Conservation (phyloP, 30 jellyfish, hydroid and myxozoan genomes). For the Aurelia sp. region DNA sequence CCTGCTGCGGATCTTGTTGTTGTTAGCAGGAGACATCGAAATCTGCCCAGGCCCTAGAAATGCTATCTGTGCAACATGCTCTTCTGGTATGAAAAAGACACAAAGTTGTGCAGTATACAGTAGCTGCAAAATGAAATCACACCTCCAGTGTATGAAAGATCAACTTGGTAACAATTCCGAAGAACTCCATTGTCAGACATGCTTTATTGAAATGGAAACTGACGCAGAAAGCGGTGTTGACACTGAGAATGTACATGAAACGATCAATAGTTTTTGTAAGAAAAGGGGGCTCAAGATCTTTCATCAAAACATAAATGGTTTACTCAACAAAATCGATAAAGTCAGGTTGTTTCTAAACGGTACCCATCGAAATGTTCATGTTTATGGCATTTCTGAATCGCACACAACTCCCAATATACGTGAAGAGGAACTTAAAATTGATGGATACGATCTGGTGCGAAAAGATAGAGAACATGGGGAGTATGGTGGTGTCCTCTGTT, state of each 20-base stretch:
- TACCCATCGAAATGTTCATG: constrained; percentile 60
- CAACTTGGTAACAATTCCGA: constrained; percentile 39
- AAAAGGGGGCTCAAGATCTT: constrained; percentile 64
- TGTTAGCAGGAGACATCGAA: constrained; percentile 59
- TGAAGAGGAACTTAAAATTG: constrained; percentile 33
- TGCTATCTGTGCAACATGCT: constrained; percentile 61
- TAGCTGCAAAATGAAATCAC: constrained; percentile 50
- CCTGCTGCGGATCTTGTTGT: constrained; percentile 63
- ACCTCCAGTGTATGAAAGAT: constrained; percentile 59
- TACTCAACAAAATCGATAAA: constrained; percentile 37
- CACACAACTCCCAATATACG: constrained; percentile 36
- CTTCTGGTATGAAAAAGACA: constrained; percentile 55
- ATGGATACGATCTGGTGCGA: constrained; percentile 58
- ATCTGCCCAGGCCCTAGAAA: constrained; percentile 61
- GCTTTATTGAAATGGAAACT: constrained; percentile 21
- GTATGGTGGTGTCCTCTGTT: constrained; percentile 15
- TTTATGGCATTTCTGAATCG: constrained; percentile 41
- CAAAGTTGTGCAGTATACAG: constrained; percentile 56
- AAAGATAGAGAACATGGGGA: constrained; percentile 60
- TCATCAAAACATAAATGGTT: constrained; percentile 62
- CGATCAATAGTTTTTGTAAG: constrained; percentile 42
- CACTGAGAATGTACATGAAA: constrained; percentile 33
- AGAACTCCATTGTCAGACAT: constrained; percentile 52
- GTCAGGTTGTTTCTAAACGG: constrained; percentile 23
- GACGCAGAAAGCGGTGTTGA: constrained; percentile 66